These are phyloP conservation scores for Ivindomyrus marchei DNA, from an alignment of 2,113 vertebrate species.

Conservation along the genomic window DNA sequence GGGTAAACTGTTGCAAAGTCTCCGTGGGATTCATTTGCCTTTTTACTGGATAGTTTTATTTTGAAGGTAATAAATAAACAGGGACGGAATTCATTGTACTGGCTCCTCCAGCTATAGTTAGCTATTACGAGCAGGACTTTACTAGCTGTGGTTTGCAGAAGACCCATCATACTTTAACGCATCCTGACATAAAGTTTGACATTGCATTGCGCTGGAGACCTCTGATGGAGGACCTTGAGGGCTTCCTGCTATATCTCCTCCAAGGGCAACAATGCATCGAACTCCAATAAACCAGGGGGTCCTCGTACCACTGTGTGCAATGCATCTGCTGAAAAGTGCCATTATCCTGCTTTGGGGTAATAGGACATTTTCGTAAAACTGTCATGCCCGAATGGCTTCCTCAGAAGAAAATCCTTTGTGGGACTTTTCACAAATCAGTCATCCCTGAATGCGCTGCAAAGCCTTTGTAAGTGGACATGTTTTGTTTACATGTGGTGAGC, in stretches of 20 bases:
- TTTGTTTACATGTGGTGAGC: background rate
- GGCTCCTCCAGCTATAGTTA: background rate
- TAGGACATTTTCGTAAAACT: background rate
- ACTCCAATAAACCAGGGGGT: background rate
- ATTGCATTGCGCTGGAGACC: background rate
- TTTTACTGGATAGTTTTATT: slow-evolving; percentile 5
- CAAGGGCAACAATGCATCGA: background rate
- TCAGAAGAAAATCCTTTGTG: background rate
- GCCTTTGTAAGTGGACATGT: background rate
- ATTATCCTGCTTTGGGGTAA: background rate
- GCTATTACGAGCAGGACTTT: slow-evolving; percentile 15
- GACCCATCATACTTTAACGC: slow-evolving; percentile 6
- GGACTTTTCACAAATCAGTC: slow-evolving; percentile 9
- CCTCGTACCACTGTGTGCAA: background rate
- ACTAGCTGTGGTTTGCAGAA: background rate
- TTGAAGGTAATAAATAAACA: slow-evolving; percentile 14
- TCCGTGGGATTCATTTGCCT: slow-evolving; percentile 1
- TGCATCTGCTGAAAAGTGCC: background rate
- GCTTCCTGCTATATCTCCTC: background rate
- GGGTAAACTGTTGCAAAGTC: background rate
- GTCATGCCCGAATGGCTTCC: background rate
- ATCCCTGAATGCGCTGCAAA: background rate
- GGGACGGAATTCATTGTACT: background rate
- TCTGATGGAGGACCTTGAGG: slow-evolving; percentile 8
- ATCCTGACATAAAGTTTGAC: background rate